Percentiles rank a stretch among this genome's conserved stretches.
phyloP scores from a whole-genome alignment of 2,113 vertebrate genomes.

The Hippopotamus amphibius region DNA sequence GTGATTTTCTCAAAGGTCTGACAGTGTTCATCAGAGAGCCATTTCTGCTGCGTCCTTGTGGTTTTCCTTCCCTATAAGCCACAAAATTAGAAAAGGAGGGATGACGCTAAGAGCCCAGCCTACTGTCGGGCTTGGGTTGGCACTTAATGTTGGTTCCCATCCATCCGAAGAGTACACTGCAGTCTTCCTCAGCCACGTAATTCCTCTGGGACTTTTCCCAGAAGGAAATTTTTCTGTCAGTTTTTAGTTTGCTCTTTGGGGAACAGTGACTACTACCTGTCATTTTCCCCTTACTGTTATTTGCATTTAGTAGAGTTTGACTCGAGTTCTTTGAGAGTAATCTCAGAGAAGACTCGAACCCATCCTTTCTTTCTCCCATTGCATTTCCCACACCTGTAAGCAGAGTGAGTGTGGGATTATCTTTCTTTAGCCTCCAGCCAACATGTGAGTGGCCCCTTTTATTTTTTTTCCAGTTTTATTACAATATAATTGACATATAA shows the following conservation, averaged over 20 bases:
- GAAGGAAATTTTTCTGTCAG: not conserved
- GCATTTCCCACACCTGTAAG: not conserved
- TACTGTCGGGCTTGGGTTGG: not conserved
- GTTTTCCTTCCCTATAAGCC: not conserved
- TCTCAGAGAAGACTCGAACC: not conserved
- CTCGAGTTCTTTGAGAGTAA: not conserved
- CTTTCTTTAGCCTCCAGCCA: slow-evolving; percentile 5
- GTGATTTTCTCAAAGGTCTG: not conserved
- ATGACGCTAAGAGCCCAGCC: not conserved
- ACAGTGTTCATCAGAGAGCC: not conserved
- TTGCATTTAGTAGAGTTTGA: not conserved
- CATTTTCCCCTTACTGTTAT: not conserved
- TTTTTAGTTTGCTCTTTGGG: not conserved
- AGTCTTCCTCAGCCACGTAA: accelerated
- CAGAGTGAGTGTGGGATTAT: not conserved
- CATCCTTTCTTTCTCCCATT: not conserved
- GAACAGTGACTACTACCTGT: not conserved
- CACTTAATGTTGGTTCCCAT: not conserved
- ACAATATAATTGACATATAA: not conserved
- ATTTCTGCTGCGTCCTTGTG: not conserved
- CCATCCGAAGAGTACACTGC: accelerated
- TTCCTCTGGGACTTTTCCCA: not conserved
- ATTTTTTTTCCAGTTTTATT: not conserved
- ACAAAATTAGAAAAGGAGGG: not conserved
- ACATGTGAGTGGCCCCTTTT: not conserved